Conservation (phyloP, 2,888 invertebrate species). For the Cynaeus angustus region DNA sequence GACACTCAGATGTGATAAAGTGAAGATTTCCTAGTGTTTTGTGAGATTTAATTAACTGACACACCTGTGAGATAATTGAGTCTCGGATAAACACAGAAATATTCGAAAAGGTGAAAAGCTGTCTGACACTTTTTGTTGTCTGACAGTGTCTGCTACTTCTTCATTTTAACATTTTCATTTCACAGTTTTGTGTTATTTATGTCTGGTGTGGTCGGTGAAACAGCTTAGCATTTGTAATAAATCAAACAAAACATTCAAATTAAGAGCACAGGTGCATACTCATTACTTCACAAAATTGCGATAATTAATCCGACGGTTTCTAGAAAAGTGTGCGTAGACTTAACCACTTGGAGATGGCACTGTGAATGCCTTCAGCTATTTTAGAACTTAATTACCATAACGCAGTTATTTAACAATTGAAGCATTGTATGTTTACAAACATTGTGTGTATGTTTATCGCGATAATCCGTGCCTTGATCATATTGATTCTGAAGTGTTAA, state of each 20-base stretch:
- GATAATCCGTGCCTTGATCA: slow-evolving; percentile 33
- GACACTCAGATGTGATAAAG: slow-evolving; percentile 28
- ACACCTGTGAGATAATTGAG: slow-evolving; percentile 35
- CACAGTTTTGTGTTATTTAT: slow-evolving; percentile 42
- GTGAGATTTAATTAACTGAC: slow-evolving; percentile 17
- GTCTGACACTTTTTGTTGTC: slow-evolving; percentile 25
- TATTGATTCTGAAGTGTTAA: slow-evolving; percentile 41
- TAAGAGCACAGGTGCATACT: slow-evolving; percentile 51
- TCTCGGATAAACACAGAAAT: slow-evolving; percentile 19
- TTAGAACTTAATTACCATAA: slow-evolving; percentile 39
- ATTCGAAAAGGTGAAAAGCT: slow-evolving; percentile 29
- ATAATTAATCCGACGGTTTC: slow-evolving; percentile 46
- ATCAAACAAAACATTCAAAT: slow-evolving; percentile 51
- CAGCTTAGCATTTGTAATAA: slow-evolving; percentile 32
- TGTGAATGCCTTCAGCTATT: slow-evolving; percentile 32
- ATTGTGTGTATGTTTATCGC: slow-evolving; percentile 28
- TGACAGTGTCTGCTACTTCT: slow-evolving; percentile 30
- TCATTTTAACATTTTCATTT: slow-evolving; percentile 39
- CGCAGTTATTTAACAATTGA: slow-evolving; percentile 38
- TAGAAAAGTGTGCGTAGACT: slow-evolving; percentile 28
- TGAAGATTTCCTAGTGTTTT: slow-evolving; percentile 17
- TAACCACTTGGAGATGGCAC: slow-evolving; percentile 30
- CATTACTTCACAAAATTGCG: slow-evolving; percentile 46
- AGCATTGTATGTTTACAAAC: slow-evolving; percentile 18
- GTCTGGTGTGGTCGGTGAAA: slow-evolving; percentile 39